Conservation (phyloP, 1,140 invertebrate genomes). For the Leptinotarsa defecta region DNA sequence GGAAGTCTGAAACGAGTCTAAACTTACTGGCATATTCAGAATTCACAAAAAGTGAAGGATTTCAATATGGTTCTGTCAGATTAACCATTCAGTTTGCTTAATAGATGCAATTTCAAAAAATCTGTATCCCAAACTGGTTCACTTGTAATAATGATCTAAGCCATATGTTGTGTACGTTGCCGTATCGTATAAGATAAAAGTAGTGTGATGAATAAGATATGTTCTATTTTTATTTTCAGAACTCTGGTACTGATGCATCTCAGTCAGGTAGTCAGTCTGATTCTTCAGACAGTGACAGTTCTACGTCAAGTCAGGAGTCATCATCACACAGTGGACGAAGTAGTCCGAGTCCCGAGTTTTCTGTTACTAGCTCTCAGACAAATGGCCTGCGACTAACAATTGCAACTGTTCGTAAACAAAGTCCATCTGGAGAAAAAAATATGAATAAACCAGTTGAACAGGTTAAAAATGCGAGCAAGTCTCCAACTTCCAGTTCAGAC, state of each 20-base stretch:
- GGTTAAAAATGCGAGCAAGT: constrained; percentile 1
- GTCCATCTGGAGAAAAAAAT: constrained; percentile 17
- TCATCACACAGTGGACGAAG: constrained; percentile 42
- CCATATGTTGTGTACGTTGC: too few species aligned
- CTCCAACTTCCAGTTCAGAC: constrained; percentile 37
- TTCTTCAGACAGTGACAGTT: constrained; percentile 54
- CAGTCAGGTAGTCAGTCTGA: constrained; percentile 52
- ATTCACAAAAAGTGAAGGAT: too few species aligned
- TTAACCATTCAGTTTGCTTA: too few species aligned
- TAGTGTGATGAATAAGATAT: neutral
- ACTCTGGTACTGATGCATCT: constrained; percentile 53
- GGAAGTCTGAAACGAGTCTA: too few species aligned
- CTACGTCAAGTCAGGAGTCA: constrained; percentile 51
- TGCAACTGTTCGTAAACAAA: constrained; percentile 48
- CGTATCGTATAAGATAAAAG: neutral
- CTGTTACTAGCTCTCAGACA: constrained; percentile 52
- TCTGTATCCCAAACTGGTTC: too few species aligned
- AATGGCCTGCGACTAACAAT: constrained; percentile 52
- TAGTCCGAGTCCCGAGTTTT: constrained; percentile 52
- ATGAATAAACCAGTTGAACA: constrained; percentile 18
- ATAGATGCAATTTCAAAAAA: too few species aligned
- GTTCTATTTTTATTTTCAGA: constrained; percentile 45
- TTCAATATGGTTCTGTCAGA: too few species aligned
- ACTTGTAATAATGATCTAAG: too few species aligned
- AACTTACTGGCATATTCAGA: too few species aligned